These are phyloP conservation scores for Sciurus niger DNA, from an alignment of 2,113 vertebrate species.

Conservation along the genomic window DNA sequence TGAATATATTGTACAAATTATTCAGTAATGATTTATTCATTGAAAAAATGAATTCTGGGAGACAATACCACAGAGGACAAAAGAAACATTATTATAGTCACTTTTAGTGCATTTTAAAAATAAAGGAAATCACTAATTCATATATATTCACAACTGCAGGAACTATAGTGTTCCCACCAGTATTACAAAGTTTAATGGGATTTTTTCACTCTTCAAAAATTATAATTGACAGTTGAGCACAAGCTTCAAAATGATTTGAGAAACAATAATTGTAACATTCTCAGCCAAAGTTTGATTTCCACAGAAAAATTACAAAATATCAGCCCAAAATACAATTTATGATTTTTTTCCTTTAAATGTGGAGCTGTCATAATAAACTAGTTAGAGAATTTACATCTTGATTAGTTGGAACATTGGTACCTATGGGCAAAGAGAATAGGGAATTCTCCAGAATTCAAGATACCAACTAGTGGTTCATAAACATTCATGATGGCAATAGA, in stretches of 20 bases:
- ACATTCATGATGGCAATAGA: not conserved
- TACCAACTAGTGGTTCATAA: not conserved
- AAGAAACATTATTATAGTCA: not conserved
- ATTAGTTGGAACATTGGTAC: not conserved
- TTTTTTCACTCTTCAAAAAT: constrained; percentile 2
- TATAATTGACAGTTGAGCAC: not conserved
- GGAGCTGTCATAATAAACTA: not conserved
- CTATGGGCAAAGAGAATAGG: not conserved
- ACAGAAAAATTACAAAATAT: not conserved
- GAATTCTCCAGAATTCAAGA: not conserved
- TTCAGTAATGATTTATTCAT: not conserved
- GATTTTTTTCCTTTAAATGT: not conserved
- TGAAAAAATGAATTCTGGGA: constrained; percentile 1
- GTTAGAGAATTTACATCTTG: not conserved
- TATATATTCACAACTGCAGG: not conserved
- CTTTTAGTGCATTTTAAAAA: constrained; percentile 42
- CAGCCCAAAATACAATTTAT: not conserved
- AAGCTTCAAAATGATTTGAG: not conserved
- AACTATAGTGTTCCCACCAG: not conserved
- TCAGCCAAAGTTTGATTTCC: not conserved
- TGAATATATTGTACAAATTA: not conserved
- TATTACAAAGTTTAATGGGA: not conserved
- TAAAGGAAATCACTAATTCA: not conserved
- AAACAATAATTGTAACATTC: not conserved
- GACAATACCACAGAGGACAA: not conserved